These are phyloP conservation scores for Agapornis canus DNA, from an alignment of 2,797 vertebrate species.

Conservation along the genomic window DNA sequence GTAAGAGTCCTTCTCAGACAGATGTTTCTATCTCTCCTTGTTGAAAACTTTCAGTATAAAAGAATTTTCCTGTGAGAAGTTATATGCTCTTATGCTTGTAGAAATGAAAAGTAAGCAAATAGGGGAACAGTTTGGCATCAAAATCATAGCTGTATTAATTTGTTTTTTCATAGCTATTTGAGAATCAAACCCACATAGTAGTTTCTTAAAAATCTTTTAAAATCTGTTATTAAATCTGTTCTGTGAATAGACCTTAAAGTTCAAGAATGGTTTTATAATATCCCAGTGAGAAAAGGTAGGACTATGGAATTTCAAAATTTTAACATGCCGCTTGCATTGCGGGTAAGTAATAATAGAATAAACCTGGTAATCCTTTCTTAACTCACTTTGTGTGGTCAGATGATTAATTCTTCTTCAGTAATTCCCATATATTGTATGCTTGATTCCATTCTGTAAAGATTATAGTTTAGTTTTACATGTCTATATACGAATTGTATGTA, in stretches of 20 bases:
- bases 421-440: background rate
- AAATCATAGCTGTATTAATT: background rate
- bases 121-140: background rate
- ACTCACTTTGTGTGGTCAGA: background rate
- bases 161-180: background rate
- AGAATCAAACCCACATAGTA: background rate
- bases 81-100: rapidly evolving
- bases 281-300: background rate
- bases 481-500: background rate
- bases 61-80: rapidly evolving
- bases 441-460: background rate
- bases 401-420: background rate
- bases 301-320: background rate
- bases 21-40: background rate
- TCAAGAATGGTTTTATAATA: background rate
- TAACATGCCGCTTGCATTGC: background rate
- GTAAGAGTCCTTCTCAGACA: background rate
- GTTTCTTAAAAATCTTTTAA: background rate
- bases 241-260: background rate
- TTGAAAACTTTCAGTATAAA: background rate
- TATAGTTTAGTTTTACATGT: background rate
- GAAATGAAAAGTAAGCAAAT: background rate
- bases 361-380: background rate
- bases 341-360: background rate
- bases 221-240: background rate